Evolutionary conservation across 2,888 invertebrate genomes (phyloP).

Genomic region (Synanthedon vespiformis): DNA sequence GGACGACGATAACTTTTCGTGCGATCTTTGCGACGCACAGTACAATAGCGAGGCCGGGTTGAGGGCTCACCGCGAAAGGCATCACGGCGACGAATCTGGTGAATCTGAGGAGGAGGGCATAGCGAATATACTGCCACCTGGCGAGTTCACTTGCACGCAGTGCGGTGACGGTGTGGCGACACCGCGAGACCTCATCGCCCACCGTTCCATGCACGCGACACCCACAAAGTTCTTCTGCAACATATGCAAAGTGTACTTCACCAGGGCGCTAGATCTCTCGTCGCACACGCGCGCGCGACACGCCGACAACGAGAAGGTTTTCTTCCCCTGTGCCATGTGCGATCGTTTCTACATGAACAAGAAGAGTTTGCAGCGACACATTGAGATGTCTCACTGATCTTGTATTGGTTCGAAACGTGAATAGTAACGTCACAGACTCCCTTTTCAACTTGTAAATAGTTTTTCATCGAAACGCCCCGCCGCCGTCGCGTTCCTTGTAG

Average conservation of each 20-base stretch:
- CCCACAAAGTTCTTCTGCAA: slow-evolving; percentile 69
- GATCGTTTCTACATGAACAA: slow-evolving; percentile 69
- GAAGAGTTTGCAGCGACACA: slow-evolving; percentile 66
- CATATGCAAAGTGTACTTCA: slow-evolving; percentile 69
- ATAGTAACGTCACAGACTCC: too few relatives aligned
- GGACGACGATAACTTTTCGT: slow-evolving; percentile 55
- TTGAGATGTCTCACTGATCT: slow-evolving; percentile 64
- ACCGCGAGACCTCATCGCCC: slow-evolving; percentile 66
- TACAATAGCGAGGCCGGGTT: slow-evolving; percentile 71
- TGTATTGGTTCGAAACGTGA: background rate
- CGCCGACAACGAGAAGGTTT: slow-evolving; percentile 61
- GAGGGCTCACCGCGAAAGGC: slow-evolving; percentile 70
- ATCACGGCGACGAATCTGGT: slow-evolving; percentile 59
- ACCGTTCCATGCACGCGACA: slow-evolving; percentile 65
- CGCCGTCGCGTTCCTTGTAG: too few relatives aligned
- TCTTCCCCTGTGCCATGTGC: slow-evolving; percentile 71
- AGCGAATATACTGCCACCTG: slow-evolving; percentile 37
- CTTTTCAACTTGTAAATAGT: too few relatives aligned
- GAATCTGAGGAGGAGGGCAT: slow-evolving; percentile 53
- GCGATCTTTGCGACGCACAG: slow-evolving; percentile 72
- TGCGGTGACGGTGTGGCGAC: slow-evolving; percentile 70
- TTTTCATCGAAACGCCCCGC: too few relatives aligned
- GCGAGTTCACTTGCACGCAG: slow-evolving; percentile 65
- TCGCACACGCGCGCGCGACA: slow-evolving; percentile 64
- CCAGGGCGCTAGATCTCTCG: slow-evolving; percentile 53